Evolutionary conservation across 2,888 invertebrate species (phyloP), one percentile per base, ranked within the genome.

Genomic region (Carterocephalus palaemon): DNA sequence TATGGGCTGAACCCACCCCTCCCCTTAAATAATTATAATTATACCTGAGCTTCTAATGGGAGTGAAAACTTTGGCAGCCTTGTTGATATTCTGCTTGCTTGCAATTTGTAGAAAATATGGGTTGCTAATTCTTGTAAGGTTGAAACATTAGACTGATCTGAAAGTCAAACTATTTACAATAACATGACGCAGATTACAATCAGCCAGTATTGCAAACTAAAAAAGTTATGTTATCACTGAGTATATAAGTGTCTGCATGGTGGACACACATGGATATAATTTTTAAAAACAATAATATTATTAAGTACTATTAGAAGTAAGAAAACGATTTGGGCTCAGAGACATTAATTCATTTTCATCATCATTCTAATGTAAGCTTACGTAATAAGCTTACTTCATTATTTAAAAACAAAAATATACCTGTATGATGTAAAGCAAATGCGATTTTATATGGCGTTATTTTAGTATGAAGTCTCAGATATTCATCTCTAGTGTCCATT

Each of bases 401-500:
- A n/a, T n/a, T n/a, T 13, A 28, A 2, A 6, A 7, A 28, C n/a
- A 17, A 17, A 32, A 13, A 16, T 9, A 22, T 59, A 88, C 88
- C 74, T 67, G 71, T 48, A 54, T 65, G 64, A 37, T 88, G 65
- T 34, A 90, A 69, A 10, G 89, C 88, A 68, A 94, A 90, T 32
- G 90, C 89, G 48, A 93, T 89, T 85, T 94, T 94, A 63, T 91
- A 94, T 0, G 95, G 95, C 7, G 93, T 90, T 47, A 95, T 78
- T 74, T 90, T 92, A 46, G 92, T 89, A 62, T 95, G 92, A 26
- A 93, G 80, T 48, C 88, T 80, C 33, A 92, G 72, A 51, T 78
- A 88, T 50, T 88, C 79, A 54, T 88, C 83, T 54, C 86, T 83
- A 16, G 77, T 87, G 53, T 90, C 89, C 53, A 84, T 67, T 2